A percentile compares a stretch with the other conserved stretches of the same genome.
These are phyloP conservation scores for Scylla paramamosain DNA, from an alignment of 1,140 invertebrate genomes.

Conservation along the genomic window DNA sequence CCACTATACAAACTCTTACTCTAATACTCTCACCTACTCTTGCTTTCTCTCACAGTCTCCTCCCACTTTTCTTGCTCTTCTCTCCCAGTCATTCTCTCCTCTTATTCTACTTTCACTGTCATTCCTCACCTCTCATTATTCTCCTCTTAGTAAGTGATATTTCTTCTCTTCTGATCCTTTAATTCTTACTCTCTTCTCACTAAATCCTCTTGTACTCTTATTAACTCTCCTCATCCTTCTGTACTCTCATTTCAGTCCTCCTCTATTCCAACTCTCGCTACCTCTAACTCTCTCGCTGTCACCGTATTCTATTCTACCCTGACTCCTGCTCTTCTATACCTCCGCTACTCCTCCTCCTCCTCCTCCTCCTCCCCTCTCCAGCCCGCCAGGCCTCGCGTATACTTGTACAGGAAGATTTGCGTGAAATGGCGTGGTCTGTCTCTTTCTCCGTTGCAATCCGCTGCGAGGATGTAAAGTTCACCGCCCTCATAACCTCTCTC, in stretches of 20 bases:
- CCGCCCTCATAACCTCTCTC: slow-evolving; percentile 3
- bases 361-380: background rate
- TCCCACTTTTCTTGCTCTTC: too few species aligned
- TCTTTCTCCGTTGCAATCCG: background rate
- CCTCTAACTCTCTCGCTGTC: background rate
- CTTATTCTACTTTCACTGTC: too few species aligned
- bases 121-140: too few species aligned
- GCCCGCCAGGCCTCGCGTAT: background rate
- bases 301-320: background rate
- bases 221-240: too few species aligned
- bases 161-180: background rate
- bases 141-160: too few species aligned
- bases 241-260: background rate
- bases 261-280: background rate
- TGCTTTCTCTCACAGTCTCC: background rate
- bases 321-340: too few species aligned
- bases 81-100: background rate
- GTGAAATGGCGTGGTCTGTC: background rate
- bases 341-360: background rate
- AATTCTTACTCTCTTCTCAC: background rate
- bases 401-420: background rate
- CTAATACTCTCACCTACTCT: background rate
- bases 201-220: too few species aligned
- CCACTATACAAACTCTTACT: background rate
- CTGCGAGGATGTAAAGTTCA: background rate